Conservation (phyloP, 1,140 invertebrate genomes). For the Stegodyphus mimosarum region DNA sequence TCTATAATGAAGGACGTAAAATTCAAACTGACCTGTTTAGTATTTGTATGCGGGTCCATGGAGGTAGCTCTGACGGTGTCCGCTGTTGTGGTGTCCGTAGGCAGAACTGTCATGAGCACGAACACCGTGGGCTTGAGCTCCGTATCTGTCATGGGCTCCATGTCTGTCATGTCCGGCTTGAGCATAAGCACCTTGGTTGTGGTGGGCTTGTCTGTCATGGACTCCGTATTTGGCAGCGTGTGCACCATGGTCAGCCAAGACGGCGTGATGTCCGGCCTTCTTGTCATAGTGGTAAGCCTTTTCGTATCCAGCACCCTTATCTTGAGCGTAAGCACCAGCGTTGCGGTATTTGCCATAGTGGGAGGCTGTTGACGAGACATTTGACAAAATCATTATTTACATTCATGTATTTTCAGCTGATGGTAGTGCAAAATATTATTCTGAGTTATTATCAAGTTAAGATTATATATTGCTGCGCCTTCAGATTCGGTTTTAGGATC, state of each 20-base stretch:
- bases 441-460: too few species aligned
- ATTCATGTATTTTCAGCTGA: background rate
- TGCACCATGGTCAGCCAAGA: constrained; percentile 38
- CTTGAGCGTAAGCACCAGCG: constrained; percentile 37
- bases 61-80: constrained; percentile 38
- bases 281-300: constrained; percentile 60
- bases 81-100: constrained; percentile 27
- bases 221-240: constrained; percentile 35
- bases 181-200: constrained; percentile 46
- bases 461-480: too few species aligned
- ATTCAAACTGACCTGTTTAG: background rate
- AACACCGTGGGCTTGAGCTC: constrained; percentile 33
- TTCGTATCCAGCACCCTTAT: constrained; percentile 57
- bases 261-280: constrained; percentile 57
- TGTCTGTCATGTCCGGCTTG: constrained; percentile 29
- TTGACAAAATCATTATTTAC: background rate
- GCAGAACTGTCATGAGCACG: constrained; percentile 19
- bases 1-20: too few species aligned
- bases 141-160: constrained; percentile 47
- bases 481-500: too few species aligned
- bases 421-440: too few species aligned
- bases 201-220: constrained; percentile 29
- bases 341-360: constrained; percentile 43
- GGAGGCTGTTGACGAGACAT: constrained; percentile 9
- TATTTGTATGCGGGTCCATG: constrained; percentile 41